Evolutionary conservation across 2,113 vertebrate species (phyloP), one percentile per base, ranked within the genome.

Genomic region (Forbesichthys papilliferus): DNA sequence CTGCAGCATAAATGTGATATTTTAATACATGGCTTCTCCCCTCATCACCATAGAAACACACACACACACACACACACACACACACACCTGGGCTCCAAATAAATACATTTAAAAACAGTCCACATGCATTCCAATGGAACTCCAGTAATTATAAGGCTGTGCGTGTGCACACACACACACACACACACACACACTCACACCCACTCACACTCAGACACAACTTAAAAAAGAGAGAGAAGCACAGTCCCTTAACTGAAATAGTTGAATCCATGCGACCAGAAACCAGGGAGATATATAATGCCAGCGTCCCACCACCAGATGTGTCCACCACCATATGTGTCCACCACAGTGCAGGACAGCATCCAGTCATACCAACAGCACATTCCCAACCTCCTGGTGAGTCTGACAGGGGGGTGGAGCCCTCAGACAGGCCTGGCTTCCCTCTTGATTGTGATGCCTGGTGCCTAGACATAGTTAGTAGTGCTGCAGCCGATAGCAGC

Each of bases 1-100:
- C 90, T 90, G 93, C 93, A 92, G 94, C 93, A 88, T 87, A 75
- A 86, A 88, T 82, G 92, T 94, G 88, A 80, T 67, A 82, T 52
- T 74, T 88, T 85, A 88, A 94, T 92, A 93, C 93, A 94, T 94
- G 93, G 95, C 94, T 95, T 93, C 91, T 93, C 93, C 91, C 92
- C 92, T 91, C 91, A 91, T 81, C 86, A 78, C 60, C 47, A 63
- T 74, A 75, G 73, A 84, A 71, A 79, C 69, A 59, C 62, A 84
- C 84, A 91, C 91, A 88, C 87, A 89, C 71, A 47, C 46, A 66
- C 66, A 68, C 13, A 79, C 69, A 59, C 62, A 84, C 84, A 91
- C 86, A 83, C 67, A 80, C 82, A 90, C 91, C 93, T 93, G 93
- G 93, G 89, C 93, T 94, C 90, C 70, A 90, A 93, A 93, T 92